A percentile compares a stretch with the other conserved stretches of the same genome.
phyloP scores from a whole-genome alignment of 2,113 vertebrate genomes.

The Noturus placidus region DNA sequence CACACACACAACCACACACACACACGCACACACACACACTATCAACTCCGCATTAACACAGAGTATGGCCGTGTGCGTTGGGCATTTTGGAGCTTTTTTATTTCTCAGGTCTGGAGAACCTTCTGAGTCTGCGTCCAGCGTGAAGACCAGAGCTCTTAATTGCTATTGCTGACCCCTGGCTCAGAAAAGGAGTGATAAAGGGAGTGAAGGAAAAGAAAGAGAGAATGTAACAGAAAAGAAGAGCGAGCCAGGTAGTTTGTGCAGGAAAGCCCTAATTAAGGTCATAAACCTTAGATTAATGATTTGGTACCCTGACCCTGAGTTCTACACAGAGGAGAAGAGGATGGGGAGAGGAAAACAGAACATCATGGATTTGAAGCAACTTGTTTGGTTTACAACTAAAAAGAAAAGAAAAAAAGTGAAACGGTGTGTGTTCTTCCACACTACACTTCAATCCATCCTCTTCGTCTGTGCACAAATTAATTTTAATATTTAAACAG shows the following conservation, averaged over 20 bases:
- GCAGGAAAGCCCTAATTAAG: not conserved
- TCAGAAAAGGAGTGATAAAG: not conserved
- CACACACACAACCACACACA: not conserved
- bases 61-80: not conserved
- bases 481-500: slow-evolving; percentile 79
- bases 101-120: not conserved
- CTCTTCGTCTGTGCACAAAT: slow-evolving; percentile 73
- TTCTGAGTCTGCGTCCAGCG: not conserved
- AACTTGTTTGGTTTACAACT: slow-evolving; percentile 16
- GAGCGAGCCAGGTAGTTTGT: not conserved
- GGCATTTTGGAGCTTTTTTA: not conserved
- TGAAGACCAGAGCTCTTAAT: not conserved
- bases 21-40: not conserved
- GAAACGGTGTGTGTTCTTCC: slow-evolving; percentile 62
- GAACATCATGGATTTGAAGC: not conserved
- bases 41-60: not conserved
- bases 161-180: not conserved
- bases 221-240: not conserved
- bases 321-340: not conserved
- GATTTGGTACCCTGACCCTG: not conserved
- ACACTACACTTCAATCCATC: slow-evolving; percentile 68
- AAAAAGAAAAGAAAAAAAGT: slow-evolving; percentile 26
- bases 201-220: not conserved
- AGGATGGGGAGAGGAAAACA: slow-evolving; percentile 26
- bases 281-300: not conserved